Conservation (phyloP, 2,888 invertebrate genomes). For the Perithous albicinctus region DNA sequence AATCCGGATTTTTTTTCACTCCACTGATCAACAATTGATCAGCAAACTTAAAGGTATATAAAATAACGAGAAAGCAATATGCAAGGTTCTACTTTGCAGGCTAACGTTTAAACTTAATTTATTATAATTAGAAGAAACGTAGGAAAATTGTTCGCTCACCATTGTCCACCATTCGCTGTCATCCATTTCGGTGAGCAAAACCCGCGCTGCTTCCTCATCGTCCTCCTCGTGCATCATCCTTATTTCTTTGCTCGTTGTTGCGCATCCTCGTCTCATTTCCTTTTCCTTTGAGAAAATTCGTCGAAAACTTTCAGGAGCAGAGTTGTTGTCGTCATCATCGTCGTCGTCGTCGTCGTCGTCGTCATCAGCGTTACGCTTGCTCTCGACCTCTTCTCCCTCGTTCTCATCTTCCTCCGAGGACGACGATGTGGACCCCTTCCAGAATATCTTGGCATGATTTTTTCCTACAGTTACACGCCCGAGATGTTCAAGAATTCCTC, state of each 20-base stretch:
- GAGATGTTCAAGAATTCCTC: constrained; percentile 70
- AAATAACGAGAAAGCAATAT: no score
- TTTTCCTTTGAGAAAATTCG: constrained; percentile 74
- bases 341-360: constrained; percentile 48
- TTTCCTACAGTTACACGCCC: constrained; percentile 73
- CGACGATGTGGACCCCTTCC: constrained; percentile 69
- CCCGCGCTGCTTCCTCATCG: constrained; percentile 71
- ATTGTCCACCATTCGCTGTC: constrained; percentile 82
- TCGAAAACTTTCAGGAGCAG: constrained; percentile 73
- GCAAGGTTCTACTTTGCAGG: no score
- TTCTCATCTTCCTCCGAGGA: constrained; percentile 62
- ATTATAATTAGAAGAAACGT: neutral
- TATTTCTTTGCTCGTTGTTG: constrained; percentile 74
- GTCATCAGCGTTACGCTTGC: constrained; percentile 63
- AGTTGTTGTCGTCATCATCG: constrained; percentile 59
- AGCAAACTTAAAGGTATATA: no score
- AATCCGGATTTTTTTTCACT: no score
- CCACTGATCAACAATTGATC: no score
- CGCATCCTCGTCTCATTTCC: constrained; percentile 73
- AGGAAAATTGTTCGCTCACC: constrained; percentile 70
- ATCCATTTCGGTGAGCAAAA: constrained; percentile 78
- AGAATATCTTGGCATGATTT: constrained; percentile 73
- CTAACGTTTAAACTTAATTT: neutral
- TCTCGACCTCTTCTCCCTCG: constrained; percentile 39
- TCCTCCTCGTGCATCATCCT: constrained; percentile 73